These are phyloP conservation scores for Trichomalopsis sarcophagae DNA, from an alignment of 1,140 invertebrate genomes.

Conservation along the genomic window DNA sequence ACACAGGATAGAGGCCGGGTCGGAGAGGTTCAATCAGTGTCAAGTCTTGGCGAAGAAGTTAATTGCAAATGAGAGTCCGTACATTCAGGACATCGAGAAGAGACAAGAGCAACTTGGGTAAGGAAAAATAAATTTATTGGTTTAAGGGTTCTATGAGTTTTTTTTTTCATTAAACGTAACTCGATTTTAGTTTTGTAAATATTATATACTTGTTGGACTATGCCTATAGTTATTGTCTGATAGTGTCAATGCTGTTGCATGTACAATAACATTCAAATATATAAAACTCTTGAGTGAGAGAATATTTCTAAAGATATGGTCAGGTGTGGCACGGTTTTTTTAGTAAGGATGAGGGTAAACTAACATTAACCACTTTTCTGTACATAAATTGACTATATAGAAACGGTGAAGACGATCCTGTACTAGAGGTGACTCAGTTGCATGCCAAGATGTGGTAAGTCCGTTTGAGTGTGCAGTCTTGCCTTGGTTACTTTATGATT, in stretches of 20 bases:
- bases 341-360: slow-evolving; percentile 59
- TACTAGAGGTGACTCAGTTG: slow-evolving; percentile 68
- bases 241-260: neutral
- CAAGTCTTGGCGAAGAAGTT: slow-evolving; percentile 94
- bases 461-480: slow-evolving; percentile 46
- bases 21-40: slow-evolving; percentile 94
- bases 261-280: slow-evolving; percentile 21
- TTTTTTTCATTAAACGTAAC: slow-evolving; percentile 20
- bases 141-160: neutral
- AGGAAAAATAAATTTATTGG: slow-evolving; percentile 58
- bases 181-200: slow-evolving; percentile 23
- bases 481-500: slow-evolving; percentile 33
- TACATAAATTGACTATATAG: slow-evolving; percentile 65
- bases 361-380: slow-evolving; percentile 59
- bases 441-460: slow-evolving; percentile 70
- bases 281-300: neutral
- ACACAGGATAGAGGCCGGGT: slow-evolving; percentile 91
- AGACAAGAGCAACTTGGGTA: slow-evolving; percentile 92
- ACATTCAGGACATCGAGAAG: slow-evolving; percentile 90
- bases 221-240: too few species aligned
- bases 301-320: neutral
- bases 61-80: slow-evolving; percentile 90
- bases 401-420: slow-evolving; percentile 70
- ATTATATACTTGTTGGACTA: neutral
- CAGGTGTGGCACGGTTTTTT: slow-evolving; percentile 29